phyloP scores from a whole-genome alignment of 2,888 invertebrate species.

The Iphiclides podalirius region DNA sequence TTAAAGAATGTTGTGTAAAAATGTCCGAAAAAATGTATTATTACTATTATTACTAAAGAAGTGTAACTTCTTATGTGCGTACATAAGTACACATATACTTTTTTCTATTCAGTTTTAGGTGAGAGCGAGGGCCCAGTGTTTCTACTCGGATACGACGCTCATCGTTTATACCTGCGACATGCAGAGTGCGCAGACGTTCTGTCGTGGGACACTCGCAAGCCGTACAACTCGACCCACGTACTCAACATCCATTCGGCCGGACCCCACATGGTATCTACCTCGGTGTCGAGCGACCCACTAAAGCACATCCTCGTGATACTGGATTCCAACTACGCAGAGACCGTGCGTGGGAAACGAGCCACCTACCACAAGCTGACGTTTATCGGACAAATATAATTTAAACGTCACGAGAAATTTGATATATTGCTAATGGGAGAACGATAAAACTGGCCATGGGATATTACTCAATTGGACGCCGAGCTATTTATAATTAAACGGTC shows the following conservation, averaged over 20 bases:
- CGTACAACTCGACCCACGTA: conserved; percentile 65
- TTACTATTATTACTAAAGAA: too few species aligned
- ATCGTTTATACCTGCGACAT: conserved; percentile 71
- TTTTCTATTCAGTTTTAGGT: conserved; percentile 45
- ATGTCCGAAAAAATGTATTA: too few species aligned
- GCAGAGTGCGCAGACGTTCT: conserved; percentile 78
- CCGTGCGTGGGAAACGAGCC: conserved; percentile 63
- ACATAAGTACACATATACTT: conserved; percentile 8
- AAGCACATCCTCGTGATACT: conserved; percentile 76
- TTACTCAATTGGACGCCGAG: too few species aligned
- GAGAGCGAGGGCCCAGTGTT: conserved; percentile 48
- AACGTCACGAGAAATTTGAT: not conserved
- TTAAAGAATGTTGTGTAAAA: too few species aligned
- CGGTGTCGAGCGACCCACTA: conserved; percentile 75
- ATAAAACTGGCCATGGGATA: too few species aligned
- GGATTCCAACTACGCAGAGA: conserved; percentile 83
- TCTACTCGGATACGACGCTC: conserved; percentile 48
- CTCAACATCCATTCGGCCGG: conserved; percentile 73
- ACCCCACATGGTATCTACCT: conserved; percentile 73
- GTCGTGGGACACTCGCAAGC: conserved; percentile 75
- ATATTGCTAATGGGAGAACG: too few species aligned
- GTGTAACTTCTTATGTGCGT: too few species aligned
- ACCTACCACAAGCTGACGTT: conserved; percentile 58
- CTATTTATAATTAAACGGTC: too few species aligned
- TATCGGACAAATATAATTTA: conserved; percentile 37